A percentile compares a stretch with the other conserved stretches of the same genome.
Evolutionary conservation across 2,797 vertebrate species (phyloP).

Genomic region (Aselliscus stoliczkanus): DNA sequence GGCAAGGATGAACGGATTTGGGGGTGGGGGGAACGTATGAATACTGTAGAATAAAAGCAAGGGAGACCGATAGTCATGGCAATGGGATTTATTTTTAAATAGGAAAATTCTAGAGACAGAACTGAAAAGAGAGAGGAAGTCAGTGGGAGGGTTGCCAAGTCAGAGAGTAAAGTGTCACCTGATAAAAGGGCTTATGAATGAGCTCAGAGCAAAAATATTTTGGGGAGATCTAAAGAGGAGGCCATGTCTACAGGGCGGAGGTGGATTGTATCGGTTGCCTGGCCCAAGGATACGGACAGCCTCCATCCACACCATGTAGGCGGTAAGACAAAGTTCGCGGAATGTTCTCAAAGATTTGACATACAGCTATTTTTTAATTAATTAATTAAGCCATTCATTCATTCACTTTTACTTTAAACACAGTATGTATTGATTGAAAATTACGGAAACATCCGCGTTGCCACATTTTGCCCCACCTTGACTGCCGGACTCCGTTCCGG

Average conservation of each 20-base stretch:
- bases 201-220: conserved; percentile 12
- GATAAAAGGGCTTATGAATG: background rate
- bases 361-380: background rate
- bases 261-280: fast-evolving
- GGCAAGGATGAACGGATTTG: background rate
- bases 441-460: background rate
- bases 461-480: background rate
- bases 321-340: background rate
- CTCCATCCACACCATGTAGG: background rate
- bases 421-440: background rate
- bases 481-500: background rate
- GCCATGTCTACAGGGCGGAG: background rate
- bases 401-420: background rate
- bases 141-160: conserved; percentile 29
- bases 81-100: conserved; percentile 14
- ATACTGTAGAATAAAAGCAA: background rate
- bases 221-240: background rate
- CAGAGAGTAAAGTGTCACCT: conserved; percentile 34
- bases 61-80: background rate
- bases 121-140: conserved; percentile 51
- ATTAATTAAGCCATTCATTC: background rate
- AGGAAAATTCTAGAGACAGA: conserved; percentile 48
- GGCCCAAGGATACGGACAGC: background rate
- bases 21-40: background rate
- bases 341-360: background rate